Evolutionary conservation across 2,888 invertebrate genomes (phyloP).

Genomic region (Escarpia spicata): DNA sequence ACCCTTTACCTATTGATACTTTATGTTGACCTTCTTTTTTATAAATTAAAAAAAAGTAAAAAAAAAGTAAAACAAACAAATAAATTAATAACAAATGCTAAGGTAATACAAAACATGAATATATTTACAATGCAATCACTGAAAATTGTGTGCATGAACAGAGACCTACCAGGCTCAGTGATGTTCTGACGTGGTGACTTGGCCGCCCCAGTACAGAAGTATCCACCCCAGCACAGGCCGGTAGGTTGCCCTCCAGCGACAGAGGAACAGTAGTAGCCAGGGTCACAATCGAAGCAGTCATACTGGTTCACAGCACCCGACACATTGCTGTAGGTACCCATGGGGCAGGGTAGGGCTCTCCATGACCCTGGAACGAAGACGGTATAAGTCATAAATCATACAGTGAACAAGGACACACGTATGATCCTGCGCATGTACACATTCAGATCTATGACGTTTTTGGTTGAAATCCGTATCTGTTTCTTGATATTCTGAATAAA

Average conservation of each 20-base stretch:
- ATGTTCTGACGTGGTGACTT: slow-evolving; percentile 50
- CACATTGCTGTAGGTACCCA: slow-evolving; percentile 62
- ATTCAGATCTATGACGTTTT: too few relatives aligned
- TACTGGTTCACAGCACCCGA: slow-evolving; percentile 59
- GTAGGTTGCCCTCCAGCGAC: slow-evolving; percentile 48
- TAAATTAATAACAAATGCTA: background rate
- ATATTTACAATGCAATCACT: background rate
- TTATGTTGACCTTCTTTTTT: background rate
- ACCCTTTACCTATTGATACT: too few relatives aligned
- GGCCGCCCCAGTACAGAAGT: slow-evolving; percentile 59
- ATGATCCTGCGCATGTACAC: background rate
- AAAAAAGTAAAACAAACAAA: background rate
- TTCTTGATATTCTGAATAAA: too few relatives aligned
- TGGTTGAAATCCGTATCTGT: too few relatives aligned
- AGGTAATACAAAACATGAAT: background rate
- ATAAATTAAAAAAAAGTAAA: background rate
- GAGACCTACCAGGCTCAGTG: slow-evolving; percentile 36
- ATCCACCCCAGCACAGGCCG: slow-evolving; percentile 50
- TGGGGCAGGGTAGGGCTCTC: slow-evolving; percentile 55
- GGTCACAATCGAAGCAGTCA: slow-evolving; percentile 56
- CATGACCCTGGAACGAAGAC: slow-evolving; percentile 49
- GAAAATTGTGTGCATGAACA: background rate
- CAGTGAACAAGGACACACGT: background rate
- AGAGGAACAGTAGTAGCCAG: slow-evolving; percentile 56
- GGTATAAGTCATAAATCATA: background rate